phyloP scores from a whole-genome alignment of 64 coral and sea anemone genomes.

The Hydrozoanthus tunicans region DNA sequence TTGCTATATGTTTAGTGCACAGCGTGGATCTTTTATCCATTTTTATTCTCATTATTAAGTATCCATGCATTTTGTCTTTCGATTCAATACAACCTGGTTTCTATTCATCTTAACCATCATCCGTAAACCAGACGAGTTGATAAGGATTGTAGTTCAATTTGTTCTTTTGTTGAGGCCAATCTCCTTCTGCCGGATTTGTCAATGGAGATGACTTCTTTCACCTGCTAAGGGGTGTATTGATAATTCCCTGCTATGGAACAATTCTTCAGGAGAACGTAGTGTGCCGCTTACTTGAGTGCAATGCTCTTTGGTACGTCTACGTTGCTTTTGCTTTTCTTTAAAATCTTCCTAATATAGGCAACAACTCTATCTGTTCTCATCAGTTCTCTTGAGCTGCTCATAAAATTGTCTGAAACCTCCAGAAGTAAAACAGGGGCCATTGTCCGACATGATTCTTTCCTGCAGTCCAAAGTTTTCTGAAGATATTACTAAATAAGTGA shows the following conservation, averaged over 20 bases:
- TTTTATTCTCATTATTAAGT: constrained; percentile 38
- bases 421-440: constrained; percentile 68
- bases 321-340: constrained; percentile 64
- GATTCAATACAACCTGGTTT: constrained; percentile 51
- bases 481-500: constrained; percentile 50
- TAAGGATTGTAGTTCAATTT: background rate
- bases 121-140: constrained; percentile 55
- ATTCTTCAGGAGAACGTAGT: constrained; percentile 50
- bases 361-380: constrained; percentile 45
- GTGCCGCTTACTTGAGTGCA: constrained; percentile 43
- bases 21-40: background rate
- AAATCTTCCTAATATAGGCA: constrained; percentile 33
- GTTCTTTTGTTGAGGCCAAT: constrained; percentile 39
- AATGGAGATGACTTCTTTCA: constrained; percentile 39
- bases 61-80: background rate
- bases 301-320: constrained; percentile 56
- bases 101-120: background rate
- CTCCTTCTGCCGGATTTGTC: constrained; percentile 43
- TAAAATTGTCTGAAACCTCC: constrained; percentile 50
- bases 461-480: constrained; percentile 62
- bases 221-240: constrained; percentile 63
- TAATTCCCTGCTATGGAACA: constrained; percentile 49
- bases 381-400: constrained; percentile 56
- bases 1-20: constrained; percentile 9
- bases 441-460: constrained; percentile 65